phyloP scores from a whole-genome alignment of 2,797 vertebrate species.

The Rhynchonycteris naso region DNA sequence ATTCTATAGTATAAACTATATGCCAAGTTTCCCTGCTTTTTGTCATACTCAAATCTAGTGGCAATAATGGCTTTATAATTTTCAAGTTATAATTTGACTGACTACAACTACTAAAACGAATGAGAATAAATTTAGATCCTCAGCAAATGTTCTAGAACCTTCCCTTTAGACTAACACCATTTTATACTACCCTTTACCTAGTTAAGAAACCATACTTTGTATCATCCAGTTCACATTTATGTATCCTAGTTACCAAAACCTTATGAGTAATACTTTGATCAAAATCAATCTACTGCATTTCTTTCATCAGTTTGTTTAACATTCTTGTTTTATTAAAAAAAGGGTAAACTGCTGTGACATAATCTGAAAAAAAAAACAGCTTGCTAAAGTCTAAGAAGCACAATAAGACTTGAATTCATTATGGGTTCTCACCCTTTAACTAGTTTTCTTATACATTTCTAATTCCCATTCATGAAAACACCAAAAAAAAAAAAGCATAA shows the following conservation, averaged over 20 bases:
- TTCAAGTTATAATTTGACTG: neutral
- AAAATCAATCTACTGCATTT: neutral
- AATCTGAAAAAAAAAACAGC: neutral
- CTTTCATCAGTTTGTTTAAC: neutral
- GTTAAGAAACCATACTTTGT: neutral
- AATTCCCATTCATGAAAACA: neutral
- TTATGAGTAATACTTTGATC: neutral
- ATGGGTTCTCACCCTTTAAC: neutral
- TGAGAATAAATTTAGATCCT: neutral
- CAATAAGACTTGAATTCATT: neutral
- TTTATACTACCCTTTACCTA: rapidly evolving
- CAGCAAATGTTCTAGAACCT: neutral
- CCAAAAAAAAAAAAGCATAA: neutral
- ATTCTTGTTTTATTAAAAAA: neutral
- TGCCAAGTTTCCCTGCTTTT: neutral
- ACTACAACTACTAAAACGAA: neutral
- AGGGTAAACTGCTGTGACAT: neutral
- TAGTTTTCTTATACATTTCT: neutral
- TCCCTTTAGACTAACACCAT: neutral
- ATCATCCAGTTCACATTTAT: neutral
- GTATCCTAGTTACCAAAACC: neutral
- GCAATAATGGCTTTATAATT: neutral
- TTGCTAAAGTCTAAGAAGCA: neutral
- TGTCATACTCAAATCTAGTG: neutral
- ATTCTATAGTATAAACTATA: neutral